Conservation (phyloP, 2,888 invertebrate species). For the Phlogophora meticulosa region DNA sequence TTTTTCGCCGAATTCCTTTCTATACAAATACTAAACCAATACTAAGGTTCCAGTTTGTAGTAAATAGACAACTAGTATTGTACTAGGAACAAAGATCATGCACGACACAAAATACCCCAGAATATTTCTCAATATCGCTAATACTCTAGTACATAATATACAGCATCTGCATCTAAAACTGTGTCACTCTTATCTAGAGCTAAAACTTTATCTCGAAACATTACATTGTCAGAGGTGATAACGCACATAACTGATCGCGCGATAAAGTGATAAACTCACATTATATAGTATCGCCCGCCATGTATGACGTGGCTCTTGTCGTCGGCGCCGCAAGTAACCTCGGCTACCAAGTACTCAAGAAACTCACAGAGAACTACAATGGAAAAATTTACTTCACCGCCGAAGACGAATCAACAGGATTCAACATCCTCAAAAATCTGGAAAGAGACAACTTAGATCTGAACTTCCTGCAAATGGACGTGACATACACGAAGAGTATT, state of each 20-base stretch:
- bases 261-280: constrained; percentile 81
- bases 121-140: constrained; percentile 1
- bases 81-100: too few species aligned
- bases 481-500: constrained; percentile 86
- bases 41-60: too few species aligned
- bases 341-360: constrained; percentile 85
- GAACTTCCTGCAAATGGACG: constrained; percentile 82
- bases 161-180: constrained; percentile 75
- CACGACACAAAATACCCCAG: not conserved
- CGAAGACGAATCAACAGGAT: constrained; percentile 83
- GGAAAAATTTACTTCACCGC: constrained; percentile 87
- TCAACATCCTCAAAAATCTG: constrained; percentile 80
- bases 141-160: constrained; percentile 43
- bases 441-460: constrained; percentile 74
- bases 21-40: too few species aligned
- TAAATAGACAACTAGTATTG: too few species aligned
- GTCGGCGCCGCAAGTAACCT: constrained; percentile 86
- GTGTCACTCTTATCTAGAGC: constrained; percentile 69
- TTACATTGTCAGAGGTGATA: constrained; percentile 79
- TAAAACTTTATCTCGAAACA: constrained; percentile 72
- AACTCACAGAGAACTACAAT: constrained; percentile 78
- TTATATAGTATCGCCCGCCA: constrained; percentile 78
- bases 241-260: constrained; percentile 80
- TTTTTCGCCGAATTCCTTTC: too few species aligned
- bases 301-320: constrained; percentile 86